Evolutionary conservation across 2,888 invertebrate species (phyloP).

Genomic region (Agapostemon virescens): DNA sequence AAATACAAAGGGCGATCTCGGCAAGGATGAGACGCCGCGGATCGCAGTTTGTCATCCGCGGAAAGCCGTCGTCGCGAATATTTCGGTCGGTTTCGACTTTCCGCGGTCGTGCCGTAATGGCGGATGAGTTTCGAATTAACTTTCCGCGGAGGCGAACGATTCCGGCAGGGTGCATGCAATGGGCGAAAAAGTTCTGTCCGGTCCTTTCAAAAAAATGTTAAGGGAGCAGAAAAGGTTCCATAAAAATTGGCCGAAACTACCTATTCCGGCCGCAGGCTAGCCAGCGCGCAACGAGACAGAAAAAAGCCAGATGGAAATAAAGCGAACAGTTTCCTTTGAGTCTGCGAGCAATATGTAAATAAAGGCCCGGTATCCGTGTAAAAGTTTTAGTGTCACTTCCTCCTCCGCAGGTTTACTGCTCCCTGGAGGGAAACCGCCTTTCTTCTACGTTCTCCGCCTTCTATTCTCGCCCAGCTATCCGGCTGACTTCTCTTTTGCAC

Average conservation of each 20-base stretch:
- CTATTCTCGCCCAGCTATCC: conserved; percentile 41
- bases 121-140: conserved; percentile 39
- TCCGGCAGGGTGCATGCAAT: neutral
- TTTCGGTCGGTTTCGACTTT: neutral
- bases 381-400: conserved; percentile 78
- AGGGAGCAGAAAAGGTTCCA: conserved; percentile 32
- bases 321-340: conserved; percentile 64
- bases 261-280: conserved; percentile 40
- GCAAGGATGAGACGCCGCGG: neutral
- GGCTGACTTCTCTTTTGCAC: conserved; percentile 52
- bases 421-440: conserved; percentile 61
- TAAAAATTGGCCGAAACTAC: conserved; percentile 51
- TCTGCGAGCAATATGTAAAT: conserved; percentile 75
- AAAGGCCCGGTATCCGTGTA: conserved; percentile 74
- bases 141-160: conserved; percentile 21
- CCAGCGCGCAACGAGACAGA: conserved; percentile 35
- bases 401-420: conserved; percentile 70
- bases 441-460: conserved; percentile 49
- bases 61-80: neutral
- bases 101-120: neutral
- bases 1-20: too few species aligned
- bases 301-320: conserved; percentile 56
- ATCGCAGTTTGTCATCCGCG: neutral
- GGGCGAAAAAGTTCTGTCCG: conserved; percentile 32
- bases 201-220: conserved; percentile 38